Conservation (phyloP, 1,140 invertebrate species). For the Macrosteles quadrilineatus region DNA sequence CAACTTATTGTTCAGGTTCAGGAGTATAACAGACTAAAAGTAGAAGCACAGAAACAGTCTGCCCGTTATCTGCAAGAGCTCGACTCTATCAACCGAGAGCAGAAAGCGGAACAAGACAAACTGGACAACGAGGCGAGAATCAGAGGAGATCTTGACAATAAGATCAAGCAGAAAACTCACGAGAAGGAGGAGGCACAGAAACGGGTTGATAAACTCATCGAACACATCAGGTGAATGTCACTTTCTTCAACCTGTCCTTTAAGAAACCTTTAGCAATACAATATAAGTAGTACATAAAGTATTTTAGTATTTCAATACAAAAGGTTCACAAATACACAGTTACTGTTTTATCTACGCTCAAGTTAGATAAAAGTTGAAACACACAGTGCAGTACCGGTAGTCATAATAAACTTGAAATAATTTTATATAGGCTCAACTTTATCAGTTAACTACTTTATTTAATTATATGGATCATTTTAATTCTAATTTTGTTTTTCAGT, state of each 20-base stretch:
- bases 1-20: conserved; percentile 69
- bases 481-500: background rate
- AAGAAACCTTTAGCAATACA: too few relatives aligned
- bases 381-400: too few relatives aligned
- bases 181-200: conserved; percentile 93
- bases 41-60: conserved; percentile 91
- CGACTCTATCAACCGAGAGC: conserved; percentile 95
- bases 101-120: conserved; percentile 95
- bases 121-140: conserved; percentile 90
- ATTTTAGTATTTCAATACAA: too few relatives aligned
- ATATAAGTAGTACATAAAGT: too few relatives aligned
- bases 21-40: conserved; percentile 95
- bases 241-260: too few relatives aligned
- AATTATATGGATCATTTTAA: too few relatives aligned
- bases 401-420: too few relatives aligned
- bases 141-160: conserved; percentile 86
- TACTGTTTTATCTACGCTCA: too few relatives aligned
- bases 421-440: too few relatives aligned
- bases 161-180: conserved; percentile 86
- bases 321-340: too few relatives aligned
- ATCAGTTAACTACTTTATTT: too few relatives aligned
- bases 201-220: conserved; percentile 90
- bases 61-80: conserved; percentile 88
- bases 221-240: conserved; percentile 78
- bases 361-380: too few relatives aligned